Evolutionary conservation across 2,113 vertebrate genomes (phyloP), one percentile per base, ranked within the genome.

Genomic region (Eulemur rufifrons): DNA sequence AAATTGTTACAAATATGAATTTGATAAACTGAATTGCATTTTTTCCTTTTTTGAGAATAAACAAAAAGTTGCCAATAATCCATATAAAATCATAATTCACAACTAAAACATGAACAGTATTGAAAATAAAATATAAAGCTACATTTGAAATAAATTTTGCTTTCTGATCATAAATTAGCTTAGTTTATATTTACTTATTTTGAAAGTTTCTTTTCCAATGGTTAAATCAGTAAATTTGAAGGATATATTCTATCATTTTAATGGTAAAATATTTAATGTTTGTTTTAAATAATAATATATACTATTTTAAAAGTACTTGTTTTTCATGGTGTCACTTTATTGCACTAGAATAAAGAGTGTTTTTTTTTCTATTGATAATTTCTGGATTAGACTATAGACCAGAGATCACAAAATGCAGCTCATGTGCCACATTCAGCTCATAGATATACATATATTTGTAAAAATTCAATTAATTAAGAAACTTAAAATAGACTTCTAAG

Each of bases 171-270:
- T 76, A 94, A 89, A 63, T 73, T 56, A 59, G 10, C 42, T 93
- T 94, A 74, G 29, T 78, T 95, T 94, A 42, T 85, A 80, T 90
- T 73, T 47, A 59, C 21, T 82, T 10, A 90, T 50, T 86, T 85
- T 95, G 8, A 64, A 59, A 89, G 3, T 66, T 54, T 85, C 6
- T 86, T 61, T 82, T 42, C 18, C 8, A 94, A 8, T 45, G 52
- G 10, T 15, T 64, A 73, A 94, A 37, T 89, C 27, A 81, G 52
- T 82, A 32, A 10, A 32, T 73, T 11, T 59, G 7, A n/a, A 80
- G 14, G 59, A 39, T 1, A 86, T n/a, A 85, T 61, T 45, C 29
- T 89, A 32, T 92, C 11, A 91, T 74, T 37, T 73, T 77, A 86
- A 83, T 76, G 45, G 20, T 52, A 2, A 81, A 95, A n/a, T 64